Evolutionary conservation across 2,888 invertebrate species (phyloP), one percentile per base, ranked within the genome.

Genomic region (Sminthurides aquaticus): DNA sequence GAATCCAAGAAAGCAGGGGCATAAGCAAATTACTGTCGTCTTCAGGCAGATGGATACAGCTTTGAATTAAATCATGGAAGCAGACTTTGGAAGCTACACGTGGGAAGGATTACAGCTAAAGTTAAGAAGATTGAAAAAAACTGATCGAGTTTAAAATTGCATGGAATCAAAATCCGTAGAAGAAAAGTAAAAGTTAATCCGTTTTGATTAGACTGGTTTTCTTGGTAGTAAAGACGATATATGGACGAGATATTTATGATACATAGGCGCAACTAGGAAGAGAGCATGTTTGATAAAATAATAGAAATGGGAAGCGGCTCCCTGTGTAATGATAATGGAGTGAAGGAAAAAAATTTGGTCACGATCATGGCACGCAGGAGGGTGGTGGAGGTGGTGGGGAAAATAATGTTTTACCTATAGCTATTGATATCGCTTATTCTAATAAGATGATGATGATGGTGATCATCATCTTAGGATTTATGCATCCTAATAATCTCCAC

Each of bases 371-470:
- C 52, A 15, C 22, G 52, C 52, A 52, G 52, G 52, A 52, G 18
- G 52, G 52, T 20, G 52, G 20, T 8, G 18, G 18, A 5, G 52
- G 18, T 52, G 52, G 18, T 18, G 52, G 18, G 20, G 18, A 22
- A 20, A 52, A 52, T 52, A 22, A 20, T 52, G 52, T 52, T 15
- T 52, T 52, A 22, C 22, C 22, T 15, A 18, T 43, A 20, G 52
- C 20, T 20, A 22, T 52, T 52, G 52, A 22, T 52, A 52, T 52
- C 52, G 52, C 20, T 52, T 52, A 52, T 52, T 52, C 20, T 52
- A 52, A 52, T 52, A 22, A 15, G 52, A 52, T 52, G 52, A 52
- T 52, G 52, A 52, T 52, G 52, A 22, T 52, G 20, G 20, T 52
- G 20, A 20, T 20, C 11, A 52, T 52, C 22, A 20, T 20, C 18